Percentiles rank a stretch among this genome's conserved stretches.
phyloP scores from a whole-genome alignment of 2,113 vertebrate genomes.

The Silurus asotus region DNA sequence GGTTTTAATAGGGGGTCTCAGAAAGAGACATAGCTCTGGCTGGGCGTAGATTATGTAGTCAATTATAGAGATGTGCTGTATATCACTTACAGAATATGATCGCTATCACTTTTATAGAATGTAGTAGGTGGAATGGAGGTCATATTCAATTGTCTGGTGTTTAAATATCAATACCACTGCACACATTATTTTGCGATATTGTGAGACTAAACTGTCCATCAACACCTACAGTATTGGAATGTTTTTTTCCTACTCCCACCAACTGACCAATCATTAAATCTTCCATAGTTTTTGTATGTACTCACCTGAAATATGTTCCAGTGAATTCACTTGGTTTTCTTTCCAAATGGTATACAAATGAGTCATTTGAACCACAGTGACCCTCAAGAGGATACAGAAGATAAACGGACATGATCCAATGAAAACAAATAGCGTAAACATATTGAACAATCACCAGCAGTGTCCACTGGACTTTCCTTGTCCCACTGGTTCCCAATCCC shows the following conservation, averaged over 20 bases:
- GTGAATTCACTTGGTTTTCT: background rate
- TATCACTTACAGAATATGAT: conserved; percentile 7
- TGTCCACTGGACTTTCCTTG: background rate
- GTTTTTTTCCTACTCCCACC: background rate
- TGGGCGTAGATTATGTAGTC: background rate
- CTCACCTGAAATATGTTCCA: background rate
- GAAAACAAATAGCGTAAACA: background rate
- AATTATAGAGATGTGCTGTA: conserved; percentile 7
- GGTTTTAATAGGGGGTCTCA: background rate
- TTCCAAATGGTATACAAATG: conserved; percentile 4
- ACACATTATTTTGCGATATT: background rate
- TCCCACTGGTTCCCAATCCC: background rate
- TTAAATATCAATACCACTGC: background rate
- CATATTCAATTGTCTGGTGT: background rate
- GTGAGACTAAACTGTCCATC: background rate
- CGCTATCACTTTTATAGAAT: background rate
- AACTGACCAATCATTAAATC: background rate
- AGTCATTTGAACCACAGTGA: background rate
- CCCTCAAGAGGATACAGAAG: background rate
- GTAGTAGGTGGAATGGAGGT: background rate
- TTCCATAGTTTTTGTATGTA: background rate
- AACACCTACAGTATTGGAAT: background rate
- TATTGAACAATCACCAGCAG: background rate
- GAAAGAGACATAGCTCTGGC: too few relatives aligned
- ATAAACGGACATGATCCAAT: background rate